Evolutionary conservation across 1,140 invertebrate species (phyloP).

Genomic region (Limonius californicus): DNA sequence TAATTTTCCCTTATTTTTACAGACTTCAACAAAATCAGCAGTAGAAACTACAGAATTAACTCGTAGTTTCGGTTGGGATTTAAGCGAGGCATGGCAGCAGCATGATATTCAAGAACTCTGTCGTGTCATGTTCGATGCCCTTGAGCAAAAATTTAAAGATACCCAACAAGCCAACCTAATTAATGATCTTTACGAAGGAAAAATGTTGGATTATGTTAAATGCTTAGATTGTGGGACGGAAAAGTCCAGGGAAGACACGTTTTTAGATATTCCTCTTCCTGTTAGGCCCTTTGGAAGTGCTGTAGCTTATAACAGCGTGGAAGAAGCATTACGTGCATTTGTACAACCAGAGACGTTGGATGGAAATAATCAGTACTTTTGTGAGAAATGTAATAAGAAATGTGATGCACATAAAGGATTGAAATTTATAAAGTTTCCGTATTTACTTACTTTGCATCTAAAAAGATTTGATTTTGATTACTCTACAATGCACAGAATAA

Average conservation of each 20-base stretch:
- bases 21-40: slow-evolving; percentile 70
- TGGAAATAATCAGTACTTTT: slow-evolving; percentile 86
- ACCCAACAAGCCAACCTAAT: slow-evolving; percentile 82
- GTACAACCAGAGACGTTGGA: slow-evolving; percentile 82
- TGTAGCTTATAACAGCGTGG: slow-evolving; percentile 76
- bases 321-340: slow-evolving; percentile 82
- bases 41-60: slow-evolving; percentile 88
- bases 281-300: slow-evolving; percentile 79
- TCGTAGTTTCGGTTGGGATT: slow-evolving; percentile 88
- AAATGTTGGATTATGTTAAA: slow-evolving; percentile 90
- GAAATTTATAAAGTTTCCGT: slow-evolving; percentile 85
- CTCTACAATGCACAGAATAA: slow-evolving; percentile 79
- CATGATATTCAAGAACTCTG: slow-evolving; percentile 92
- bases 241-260: slow-evolving; percentile 80
- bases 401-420: slow-evolving; percentile 91
- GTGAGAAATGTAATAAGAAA: slow-evolving; percentile 84
- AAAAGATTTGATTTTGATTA: slow-evolving; percentile 93
- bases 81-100: slow-evolving; percentile 87
- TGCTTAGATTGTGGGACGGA: slow-evolving; percentile 84
- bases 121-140: slow-evolving; percentile 88
- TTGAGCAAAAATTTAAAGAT: slow-evolving; percentile 83
- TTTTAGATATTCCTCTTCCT: slow-evolving; percentile 85
- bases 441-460: slow-evolving; percentile 82
- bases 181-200: slow-evolving; percentile 67
- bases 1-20: slow-evolving; percentile 24